Evolutionary conservation across 1,140 invertebrate genomes (phyloP), one percentile per base, ranked within the genome.

Genomic region (Hypsibius dujardini): DNA sequence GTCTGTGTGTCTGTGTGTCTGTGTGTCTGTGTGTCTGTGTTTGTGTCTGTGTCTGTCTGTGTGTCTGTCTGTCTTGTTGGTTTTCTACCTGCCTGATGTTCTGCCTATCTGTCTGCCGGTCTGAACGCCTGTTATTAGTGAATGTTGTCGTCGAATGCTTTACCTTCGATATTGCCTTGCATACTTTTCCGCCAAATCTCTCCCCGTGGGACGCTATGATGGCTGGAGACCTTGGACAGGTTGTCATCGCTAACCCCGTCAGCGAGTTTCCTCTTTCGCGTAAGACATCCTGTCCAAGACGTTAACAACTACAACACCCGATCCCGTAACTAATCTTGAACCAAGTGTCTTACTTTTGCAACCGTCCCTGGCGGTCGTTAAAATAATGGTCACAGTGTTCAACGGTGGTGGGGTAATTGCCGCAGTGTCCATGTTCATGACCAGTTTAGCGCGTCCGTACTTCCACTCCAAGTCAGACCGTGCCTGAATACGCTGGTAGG

Each of bases 391-490:
- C 73, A 98, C 84, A 69, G 98, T 84, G 79, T 98, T 98, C 50
- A 98, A 84, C 0, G 96, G 95, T 1, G 94, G 91, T 0, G 96
- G 95, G 1, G 95, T 95, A 1, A 92, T 92, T 56, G 90, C 92
- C 2, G 94, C 96, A 77, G 95, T 86, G 81, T 97, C 95, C 95
- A 98, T 98, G 78, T 95, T 95, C 74, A 94, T 84, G 77, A 99
- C 96, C 75, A 99, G 84, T 82, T 98, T 98, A 60, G 95, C 96
- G 75, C 98, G 81, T 47, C 95, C 95, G 78, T 95, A 99, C 81
- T 99, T 99, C 95, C 95, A 99, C 81, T 99, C 95, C 75, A 95
- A 96, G 81, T 99, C 95, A n/a, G 95, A 98, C 85, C 98, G 95
- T 60, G 94, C 92, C 84, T 96, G 80, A 78, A 98, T 98, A 75